Evolutionary conservation across 2,888 invertebrate genomes (phyloP), one percentile per base, ranked within the genome.

Genomic region (Mythimna loreyi): DNA sequence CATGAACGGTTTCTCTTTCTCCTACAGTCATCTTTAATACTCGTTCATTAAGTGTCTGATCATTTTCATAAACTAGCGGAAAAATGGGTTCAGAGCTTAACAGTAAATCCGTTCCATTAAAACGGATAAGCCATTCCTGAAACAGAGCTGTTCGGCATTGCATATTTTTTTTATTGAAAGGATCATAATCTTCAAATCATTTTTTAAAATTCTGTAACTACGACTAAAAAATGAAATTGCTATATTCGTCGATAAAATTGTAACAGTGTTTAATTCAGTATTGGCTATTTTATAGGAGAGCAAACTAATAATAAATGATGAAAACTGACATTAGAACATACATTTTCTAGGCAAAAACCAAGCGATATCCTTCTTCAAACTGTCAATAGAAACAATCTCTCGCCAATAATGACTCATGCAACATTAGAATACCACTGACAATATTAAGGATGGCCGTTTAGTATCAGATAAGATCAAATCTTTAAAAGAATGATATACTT

Each of bases 401-500:
- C 13, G 3, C 13, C 13, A 36, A 36, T 36, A 36, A 36, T 13
- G 3, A 36, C 13, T 36, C 36, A 36, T 13, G 13, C 36, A 13
- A 36, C 13, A 13, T 36, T 13, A 36, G 3, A 36, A 36, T 36
- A 13, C 11, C 13, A 36, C 36, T 36, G 36, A 36, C 13, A 36
- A 13, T 36, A 13, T 36, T 13, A 36, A 23, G n/a, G n/a, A 23
- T 23, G 7, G 4, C 30, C 23, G n/a, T 69, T 19, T 36, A 9
- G 3, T 43, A 13, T 53, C 21, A 19, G 53, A 61, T 55, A 28
- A 23, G 4, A 43, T 59, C 11, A 11, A 30, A 50, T 67, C 21
- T 73, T 67, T 53, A 21, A 65, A 75, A 67, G 50, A 66, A 68
- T 68, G 58, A 58, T 60, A 63, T 56, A 69, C 50, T 55, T 57